Evolutionary conservation across 1,140 invertebrate genomes (phyloP).

Genomic region (Tetragnatha versicolor): DNA sequence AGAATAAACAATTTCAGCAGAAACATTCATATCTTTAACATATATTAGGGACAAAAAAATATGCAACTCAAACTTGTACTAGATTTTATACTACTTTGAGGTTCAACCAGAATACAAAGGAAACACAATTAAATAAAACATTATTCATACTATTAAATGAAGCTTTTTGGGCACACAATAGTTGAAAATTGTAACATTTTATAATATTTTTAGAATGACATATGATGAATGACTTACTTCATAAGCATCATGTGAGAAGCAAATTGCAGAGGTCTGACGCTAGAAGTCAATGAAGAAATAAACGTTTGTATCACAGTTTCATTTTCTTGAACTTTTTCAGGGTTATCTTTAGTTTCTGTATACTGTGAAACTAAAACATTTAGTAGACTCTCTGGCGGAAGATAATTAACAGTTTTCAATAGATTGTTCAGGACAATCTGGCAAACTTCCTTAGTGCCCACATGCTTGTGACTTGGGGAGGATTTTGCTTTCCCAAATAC

Average conservation of each 20-base stretch:
- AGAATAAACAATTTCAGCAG: too few relatives aligned
- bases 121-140: too few relatives aligned
- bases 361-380: neutral
- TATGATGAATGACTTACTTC: constrained; percentile 13
- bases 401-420: neutral
- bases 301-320: constrained; percentile 44
- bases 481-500: too few relatives aligned
- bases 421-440: neutral
- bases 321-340: neutral
- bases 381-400: neutral
- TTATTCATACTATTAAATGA: too few relatives aligned
- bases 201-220: neutral
- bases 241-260: constrained; percentile 60
- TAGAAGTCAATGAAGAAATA: constrained; percentile 60
- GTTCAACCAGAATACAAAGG: too few relatives aligned
- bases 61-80: too few relatives aligned
- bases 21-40: too few relatives aligned
- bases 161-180: too few relatives aligned
- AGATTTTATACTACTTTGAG: too few relatives aligned
- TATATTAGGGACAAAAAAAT: too few relatives aligned
- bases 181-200: too few relatives aligned
- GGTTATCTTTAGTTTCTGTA: neutral
- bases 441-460: too few relatives aligned
- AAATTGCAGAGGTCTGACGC: constrained; percentile 60
- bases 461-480: neutral